Evolutionary conservation across 2,113 vertebrate species (phyloP), one percentile per base, ranked within the genome.

Genomic region (Pipra filicauda): DNA sequence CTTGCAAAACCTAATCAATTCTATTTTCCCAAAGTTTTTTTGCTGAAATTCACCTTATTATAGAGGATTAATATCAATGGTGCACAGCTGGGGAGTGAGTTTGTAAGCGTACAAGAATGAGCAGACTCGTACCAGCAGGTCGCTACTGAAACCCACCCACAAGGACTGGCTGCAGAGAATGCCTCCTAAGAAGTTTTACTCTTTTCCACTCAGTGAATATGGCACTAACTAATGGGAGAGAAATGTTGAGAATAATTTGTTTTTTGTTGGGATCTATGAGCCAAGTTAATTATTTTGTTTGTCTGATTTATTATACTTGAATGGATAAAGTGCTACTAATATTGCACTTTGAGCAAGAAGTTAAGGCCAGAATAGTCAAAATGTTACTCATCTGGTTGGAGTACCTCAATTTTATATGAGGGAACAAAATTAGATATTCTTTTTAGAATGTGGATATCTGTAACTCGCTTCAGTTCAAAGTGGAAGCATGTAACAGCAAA

Each of bases 271-370:
- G 62, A 78, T 61, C 79, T 86, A 77, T 80, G 31, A 88, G 48
- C 69, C 57, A 85, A 96, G 64, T 76, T 65, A 90, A 44, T 79
- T 70, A 72, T 77, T 90, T 93, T 89, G 49, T 88, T 96, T 91
- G 57, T 55, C 75, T 86, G 57, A 81, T 88, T 94, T 90, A 62
- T 90, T 77, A 30, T 74, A 39, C 12, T 65, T 79, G 71, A 88
- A 77, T 70, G 57, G 73, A 70, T 87, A 59, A 76, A 70, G 23
- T 88, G 61, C 43, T 85, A n/a, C 59, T 77, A 90, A 55, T 64
- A 67, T 21, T 59, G 30, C 35, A 74, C 27, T 96, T 79, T 59
- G 51, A 90, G 52, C 19, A 80, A 76, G 43, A 88, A 71, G 27
- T 90, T 88, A 39, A 77, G 64, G 67, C 55, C 64, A 64, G 39